Base-by-base conservation (phyloP, 2,888 invertebrate genomes). In the Polylopha cassiicola region DNA sequence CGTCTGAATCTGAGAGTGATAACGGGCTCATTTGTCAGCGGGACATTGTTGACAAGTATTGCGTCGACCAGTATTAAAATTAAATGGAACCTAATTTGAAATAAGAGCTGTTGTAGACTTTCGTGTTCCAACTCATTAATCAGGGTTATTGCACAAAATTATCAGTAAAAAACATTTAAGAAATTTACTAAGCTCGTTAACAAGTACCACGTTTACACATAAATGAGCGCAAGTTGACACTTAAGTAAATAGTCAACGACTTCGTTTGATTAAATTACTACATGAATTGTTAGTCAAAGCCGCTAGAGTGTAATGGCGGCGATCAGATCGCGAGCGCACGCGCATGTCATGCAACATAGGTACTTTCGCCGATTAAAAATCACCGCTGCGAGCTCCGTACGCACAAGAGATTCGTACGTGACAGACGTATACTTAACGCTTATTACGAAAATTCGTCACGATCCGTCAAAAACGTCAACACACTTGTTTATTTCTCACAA, bases 311-410 rank as follows among this genome's bases (percentile, higher is more conserved):
- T 39, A 39, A 24, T 30, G 53, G 59, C 54, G 53, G 55, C 58
- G 62, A 66, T 68, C 65, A 62, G 63, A 65, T 61, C 63, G 61
- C 63, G 54, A 36, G 58, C 63, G 66, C 73, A 69, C 66, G 73
- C 70, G 73, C 70, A 54, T 57, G 65, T 58, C 73, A 74, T 73
- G 71, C 72, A 71, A 72, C 71, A 11, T 20, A 41, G 29, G 34
- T 70, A 79, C 82, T 81, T 84, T 84, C 82, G 74, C 81, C 78
- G 76, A 74, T 78, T 74, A 73, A 66, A 74, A 72, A 63, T 65
- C 65, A 53, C 59, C 59, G 61, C 51, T 29, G 55, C 46, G n/a
- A n/a, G n/a, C n/a, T n/a, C n/a, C n/a, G n/a, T n/a, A n/a, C n/a
- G 46, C 53, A 61, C 55, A 52, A 56, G 52, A 72, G 65, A 70